Conservation (phyloP, 2,888 invertebrate genomes). For the Mycalesis mineus region DNA sequence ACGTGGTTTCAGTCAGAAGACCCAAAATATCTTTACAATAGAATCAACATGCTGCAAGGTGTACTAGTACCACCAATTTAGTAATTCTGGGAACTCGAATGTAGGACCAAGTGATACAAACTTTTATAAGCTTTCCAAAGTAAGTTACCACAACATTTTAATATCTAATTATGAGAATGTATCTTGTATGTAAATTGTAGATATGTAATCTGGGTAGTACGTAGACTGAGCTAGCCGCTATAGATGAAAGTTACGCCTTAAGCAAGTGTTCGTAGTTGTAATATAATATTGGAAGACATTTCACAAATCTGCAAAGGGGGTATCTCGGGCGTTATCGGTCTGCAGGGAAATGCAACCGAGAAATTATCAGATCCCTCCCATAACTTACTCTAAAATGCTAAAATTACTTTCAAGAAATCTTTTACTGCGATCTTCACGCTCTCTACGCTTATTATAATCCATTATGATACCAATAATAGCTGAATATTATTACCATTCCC, state of each 20-base stretch:
- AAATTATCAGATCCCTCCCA: conserved; percentile 72
- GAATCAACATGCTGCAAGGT: too few species aligned
- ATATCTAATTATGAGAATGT: too few species aligned
- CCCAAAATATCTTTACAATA: too few species aligned
- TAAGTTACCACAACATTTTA: too few species aligned
- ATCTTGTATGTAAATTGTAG: not conserved
- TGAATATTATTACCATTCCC: conserved; percentile 62
- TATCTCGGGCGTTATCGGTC: conserved; percentile 61
- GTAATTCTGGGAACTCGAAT: too few species aligned
- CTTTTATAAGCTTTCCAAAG: too few species aligned
- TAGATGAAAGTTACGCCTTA: conserved; percentile 13
- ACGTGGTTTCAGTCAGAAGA: too few species aligned
- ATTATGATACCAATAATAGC: conserved; percentile 70
- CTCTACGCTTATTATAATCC: conserved; percentile 70
- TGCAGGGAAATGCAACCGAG: conserved; percentile 60
- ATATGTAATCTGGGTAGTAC: not conserved
- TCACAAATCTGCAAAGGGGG: conserved; percentile 41
- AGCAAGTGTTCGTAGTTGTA: conserved; percentile 17
- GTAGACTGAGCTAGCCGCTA: not conserved
- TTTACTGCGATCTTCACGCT: conserved; percentile 72
- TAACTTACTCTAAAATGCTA: conserved; percentile 73
- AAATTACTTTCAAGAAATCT: conserved; percentile 74
- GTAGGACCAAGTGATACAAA: too few species aligned
- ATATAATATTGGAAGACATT: conserved; percentile 29
- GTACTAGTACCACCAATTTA: too few species aligned